Percentiles rank a stretch among this genome's conserved stretches.
phyloP scores from a whole-genome alignment of 2,797 vertebrate species.

The Hypotaenidia philippensis region DNA sequence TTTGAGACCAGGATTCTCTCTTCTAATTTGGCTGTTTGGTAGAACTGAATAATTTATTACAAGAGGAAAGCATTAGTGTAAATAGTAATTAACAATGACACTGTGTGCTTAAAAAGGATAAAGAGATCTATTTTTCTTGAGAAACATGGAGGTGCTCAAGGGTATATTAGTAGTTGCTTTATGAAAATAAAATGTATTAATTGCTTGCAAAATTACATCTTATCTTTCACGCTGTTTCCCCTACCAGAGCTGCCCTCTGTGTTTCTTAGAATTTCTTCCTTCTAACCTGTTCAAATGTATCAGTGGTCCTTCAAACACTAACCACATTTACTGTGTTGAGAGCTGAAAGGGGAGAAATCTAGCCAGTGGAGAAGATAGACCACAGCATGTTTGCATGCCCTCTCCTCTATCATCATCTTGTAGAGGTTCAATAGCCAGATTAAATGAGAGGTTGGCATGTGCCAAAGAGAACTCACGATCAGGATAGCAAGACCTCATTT shows the following conservation, averaged over 20 bases:
- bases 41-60: not conserved
- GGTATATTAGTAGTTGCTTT: not conserved
- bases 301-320: not conserved
- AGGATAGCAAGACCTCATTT: not conserved
- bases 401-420: not conserved
- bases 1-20: not conserved
- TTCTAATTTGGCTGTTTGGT: not conserved
- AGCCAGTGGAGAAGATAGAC: not conserved
- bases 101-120: conserved; percentile 50
- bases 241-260: not conserved
- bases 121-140: conserved; percentile 31
- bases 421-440: not conserved
- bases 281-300: not conserved
- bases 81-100: conserved; percentile 52
- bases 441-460: not conserved
- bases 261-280: not conserved
- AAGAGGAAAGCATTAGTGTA: not conserved
- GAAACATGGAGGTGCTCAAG: not conserved
- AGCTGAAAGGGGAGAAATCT: not conserved
- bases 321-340: not conserved
- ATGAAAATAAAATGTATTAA: conserved; percentile 43
- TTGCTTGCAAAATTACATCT: conserved; percentile 25
- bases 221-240: conserved; percentile 28
- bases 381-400: not conserved
- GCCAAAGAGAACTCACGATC: not conserved